Conservation (phyloP, 2,113 vertebrate genomes). For the Conger conger region DNA sequence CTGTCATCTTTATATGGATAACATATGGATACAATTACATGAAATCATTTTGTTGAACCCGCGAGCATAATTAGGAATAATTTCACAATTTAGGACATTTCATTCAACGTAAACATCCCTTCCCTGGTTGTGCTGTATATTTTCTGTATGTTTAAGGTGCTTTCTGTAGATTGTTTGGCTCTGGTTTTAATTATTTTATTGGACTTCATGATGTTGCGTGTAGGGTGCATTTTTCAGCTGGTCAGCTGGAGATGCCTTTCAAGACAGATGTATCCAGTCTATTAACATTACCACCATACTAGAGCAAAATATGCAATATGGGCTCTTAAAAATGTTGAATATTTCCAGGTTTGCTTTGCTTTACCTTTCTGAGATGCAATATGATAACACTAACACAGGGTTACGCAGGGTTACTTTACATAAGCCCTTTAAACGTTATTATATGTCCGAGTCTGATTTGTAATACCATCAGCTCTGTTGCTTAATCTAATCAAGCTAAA, state of each 20-base stretch:
- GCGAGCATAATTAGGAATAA: background rate
- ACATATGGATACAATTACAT: too few species aligned
- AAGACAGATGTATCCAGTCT: background rate
- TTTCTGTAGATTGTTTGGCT: background rate
- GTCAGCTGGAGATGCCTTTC: background rate
- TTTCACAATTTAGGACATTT: background rate
- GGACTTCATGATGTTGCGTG: background rate
- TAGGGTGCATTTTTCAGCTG: background rate
- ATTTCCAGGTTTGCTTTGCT: background rate
- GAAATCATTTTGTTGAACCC: background rate
- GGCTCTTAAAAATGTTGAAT: background rate
- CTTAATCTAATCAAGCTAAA: slow-evolving; percentile 53
- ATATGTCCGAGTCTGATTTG: slow-evolving; percentile 14
- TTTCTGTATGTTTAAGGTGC: background rate
- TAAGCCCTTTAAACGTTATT: slow-evolving; percentile 7
- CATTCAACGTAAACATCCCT: background rate
- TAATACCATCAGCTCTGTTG: slow-evolving; percentile 32
- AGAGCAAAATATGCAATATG: background rate
- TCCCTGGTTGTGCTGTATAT: background rate
- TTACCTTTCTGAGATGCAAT: background rate
- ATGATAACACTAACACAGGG: background rate
- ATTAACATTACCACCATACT: background rate
- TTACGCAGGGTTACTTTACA: background rate
- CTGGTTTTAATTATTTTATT: background rate
- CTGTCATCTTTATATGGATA: too few species aligned